Conservation (phyloP, 2,113 vertebrate species). For the Lontra canadensis region DNA sequence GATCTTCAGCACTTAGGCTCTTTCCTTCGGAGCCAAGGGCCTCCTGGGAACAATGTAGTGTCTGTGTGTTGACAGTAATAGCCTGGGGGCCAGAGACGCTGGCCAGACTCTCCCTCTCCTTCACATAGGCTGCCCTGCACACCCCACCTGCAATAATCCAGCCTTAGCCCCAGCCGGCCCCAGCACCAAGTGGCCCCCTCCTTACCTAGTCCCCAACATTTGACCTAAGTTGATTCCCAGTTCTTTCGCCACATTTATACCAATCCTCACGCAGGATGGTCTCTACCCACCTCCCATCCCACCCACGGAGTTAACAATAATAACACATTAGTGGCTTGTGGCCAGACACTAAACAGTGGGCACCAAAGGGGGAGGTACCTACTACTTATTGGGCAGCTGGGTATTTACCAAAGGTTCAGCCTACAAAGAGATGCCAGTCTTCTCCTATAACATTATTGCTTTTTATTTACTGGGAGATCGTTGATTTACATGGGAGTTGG, state of each 20-base stretch:
- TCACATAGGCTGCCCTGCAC: background rate
- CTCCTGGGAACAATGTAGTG: slow-evolving; percentile 73
- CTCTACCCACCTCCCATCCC: background rate
- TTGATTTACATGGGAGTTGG: background rate
- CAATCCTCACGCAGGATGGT: background rate
- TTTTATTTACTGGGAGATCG: slow-evolving; percentile 17
- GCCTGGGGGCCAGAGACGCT: slow-evolving; percentile 43
- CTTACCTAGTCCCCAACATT: background rate
- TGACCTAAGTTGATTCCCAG: background rate
- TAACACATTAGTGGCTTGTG: background rate
- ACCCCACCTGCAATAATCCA: slow-evolving; percentile 46
- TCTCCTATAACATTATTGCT: slow-evolving; percentile 25
- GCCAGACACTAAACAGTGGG: background rate
- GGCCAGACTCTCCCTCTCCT: slow-evolving; percentile 55
- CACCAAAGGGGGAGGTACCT: background rate
- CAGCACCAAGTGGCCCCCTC: background rate
- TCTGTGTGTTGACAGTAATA: slow-evolving; percentile 76
- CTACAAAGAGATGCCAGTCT: slow-evolving; percentile 29
- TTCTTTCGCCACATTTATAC: background rate
- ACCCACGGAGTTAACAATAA: slow-evolving; percentile 34
- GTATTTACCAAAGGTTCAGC: slow-evolving; percentile 48
- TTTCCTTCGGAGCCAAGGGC: slow-evolving; percentile 69
- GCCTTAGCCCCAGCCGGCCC: background rate
- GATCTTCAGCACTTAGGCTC: slow-evolving; percentile 65
- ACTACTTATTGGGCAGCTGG: background rate